Conservation (phyloP, 2,113 vertebrate genomes). For the Prochilodus magdalenae region DNA sequence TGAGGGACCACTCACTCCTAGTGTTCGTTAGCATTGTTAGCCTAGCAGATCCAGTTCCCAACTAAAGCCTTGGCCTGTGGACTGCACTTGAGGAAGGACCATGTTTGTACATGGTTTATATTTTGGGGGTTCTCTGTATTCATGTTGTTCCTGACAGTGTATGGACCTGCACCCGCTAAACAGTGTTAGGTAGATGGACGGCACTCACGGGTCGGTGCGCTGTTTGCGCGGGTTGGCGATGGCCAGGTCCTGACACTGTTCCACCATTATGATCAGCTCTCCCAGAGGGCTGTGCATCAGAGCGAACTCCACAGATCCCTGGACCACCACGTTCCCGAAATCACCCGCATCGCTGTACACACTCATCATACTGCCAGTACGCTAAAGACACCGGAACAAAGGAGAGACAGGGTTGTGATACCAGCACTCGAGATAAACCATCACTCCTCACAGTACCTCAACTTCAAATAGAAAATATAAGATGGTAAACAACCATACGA, state of each 20-base stretch:
- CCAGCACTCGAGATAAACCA: too few relatives aligned
- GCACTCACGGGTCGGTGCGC: conserved; percentile 64
- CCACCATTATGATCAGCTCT: conserved; percentile 64
- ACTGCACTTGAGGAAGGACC: too few relatives aligned
- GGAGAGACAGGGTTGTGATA: background rate
- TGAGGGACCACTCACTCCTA: too few relatives aligned
- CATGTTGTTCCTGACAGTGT: too few relatives aligned
- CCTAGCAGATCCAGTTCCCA: too few relatives aligned
- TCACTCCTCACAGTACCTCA: too few relatives aligned
- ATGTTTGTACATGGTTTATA: too few relatives aligned
- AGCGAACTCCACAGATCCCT: conserved; percentile 63
- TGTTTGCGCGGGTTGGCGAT: conserved; percentile 60
- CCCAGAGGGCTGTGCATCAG: conserved; percentile 58
- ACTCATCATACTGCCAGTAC: conserved; percentile 62
- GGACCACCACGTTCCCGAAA: conserved; percentile 60
- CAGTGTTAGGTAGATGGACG: background rate
- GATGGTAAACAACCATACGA: too few relatives aligned
- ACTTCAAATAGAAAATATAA: too few relatives aligned
- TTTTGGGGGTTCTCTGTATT: too few relatives aligned
- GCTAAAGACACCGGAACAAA: conserved; percentile 40
- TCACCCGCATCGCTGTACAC: conserved; percentile 69
- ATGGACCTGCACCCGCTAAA: background rate
- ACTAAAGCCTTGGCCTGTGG: too few relatives aligned
- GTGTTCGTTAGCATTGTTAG: too few relatives aligned
- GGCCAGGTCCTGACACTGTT: conserved; percentile 65